phyloP scores from a whole-genome alignment of 2,797 vertebrate genomes.

The Sebastes cheni region DNA sequence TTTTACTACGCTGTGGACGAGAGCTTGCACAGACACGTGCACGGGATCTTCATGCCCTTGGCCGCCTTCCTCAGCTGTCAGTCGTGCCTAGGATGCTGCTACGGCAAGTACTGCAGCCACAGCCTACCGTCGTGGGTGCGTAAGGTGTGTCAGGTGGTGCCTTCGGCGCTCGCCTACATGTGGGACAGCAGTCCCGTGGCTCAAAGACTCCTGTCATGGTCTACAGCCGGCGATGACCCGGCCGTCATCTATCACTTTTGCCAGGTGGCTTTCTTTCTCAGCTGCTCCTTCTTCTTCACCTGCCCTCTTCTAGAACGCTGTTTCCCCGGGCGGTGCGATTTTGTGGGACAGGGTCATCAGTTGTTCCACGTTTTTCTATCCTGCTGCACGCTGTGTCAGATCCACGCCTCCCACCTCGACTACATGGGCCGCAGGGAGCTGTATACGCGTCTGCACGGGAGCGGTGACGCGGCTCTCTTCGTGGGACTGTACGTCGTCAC shows the following conservation, averaged over 20 bases:
- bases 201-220: constrained; percentile 76
- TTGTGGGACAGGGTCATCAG: constrained; percentile 91
- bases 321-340: constrained; percentile 88
- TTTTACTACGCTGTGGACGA: constrained; percentile 89
- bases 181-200: constrained; percentile 91
- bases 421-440: constrained; percentile 80
- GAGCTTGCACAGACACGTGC: constrained; percentile 70
- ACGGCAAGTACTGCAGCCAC: constrained; percentile 85
- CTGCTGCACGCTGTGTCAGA: constrained; percentile 90
- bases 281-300: constrained; percentile 88
- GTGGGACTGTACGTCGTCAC: constrained; percentile 80
- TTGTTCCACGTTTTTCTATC: constrained; percentile 89
- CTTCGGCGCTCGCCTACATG: constrained; percentile 84
- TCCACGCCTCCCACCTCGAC: constrained; percentile 88
- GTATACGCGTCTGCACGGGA: constrained; percentile 81
- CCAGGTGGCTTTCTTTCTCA: constrained; percentile 86
- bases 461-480: constrained; percentile 74
- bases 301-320: constrained; percentile 86
- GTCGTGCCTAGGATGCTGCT: constrained; percentile 91
- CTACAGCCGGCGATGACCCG: constrained; percentile 33
- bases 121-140: constrained; percentile 70
- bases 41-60: constrained; percentile 83
- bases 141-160: constrained; percentile 88
- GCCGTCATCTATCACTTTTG: constrained; percentile 71
- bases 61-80: constrained; percentile 86